Evolutionary conservation across 92 coral and sea anemone species (phyloP), one percentile per base, ranked within the genome.

Genomic region (Hydrozoanthus gracilis): DNA sequence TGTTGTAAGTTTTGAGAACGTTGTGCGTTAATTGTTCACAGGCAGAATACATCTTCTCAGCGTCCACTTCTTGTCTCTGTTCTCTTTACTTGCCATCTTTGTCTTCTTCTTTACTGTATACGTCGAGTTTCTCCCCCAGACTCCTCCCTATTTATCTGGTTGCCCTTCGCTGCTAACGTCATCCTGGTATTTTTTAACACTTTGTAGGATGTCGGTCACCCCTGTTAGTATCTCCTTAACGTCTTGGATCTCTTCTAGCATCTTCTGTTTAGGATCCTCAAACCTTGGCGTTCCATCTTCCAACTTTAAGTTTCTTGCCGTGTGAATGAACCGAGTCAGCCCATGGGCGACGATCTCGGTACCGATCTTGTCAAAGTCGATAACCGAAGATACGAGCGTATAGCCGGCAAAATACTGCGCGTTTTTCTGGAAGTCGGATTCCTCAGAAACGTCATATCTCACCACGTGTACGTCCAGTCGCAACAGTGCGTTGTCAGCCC

Each of bases 321-420:
- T 16, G 4, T 46, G 79, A 75, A 75, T 75, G 79, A 75, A 51
- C 62, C 79, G 50, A 45, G 79, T 75, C 64, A 75, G 13, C 51
- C 18, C 79, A 62, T 75, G 20, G 7, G 79, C 62, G 13, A 75
- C 62, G 39, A 75, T 75, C 64, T 51, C 79, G 35, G 79, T 16
- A 54, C 79, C 5, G 48, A 75, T 51, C 15, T 51, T 8, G 35
- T 51, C 79, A 51, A 75, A 75, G 56, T 75, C 79, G 44, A 75
- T 62, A 51, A 75, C 46, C 5, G 79, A 75, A 4, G 79, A 49
- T 17, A 75, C 11, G 20, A 75, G 61, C 79, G 51, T 51, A 62
- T 75, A 62, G 61, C 79, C 79, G 44, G 79, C 79, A 45, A 75
- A 75, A 54, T 75, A 75, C 45, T 75, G 79, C 16, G 79, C 79